A percentile compares a stretch with the other conserved stretches of the same genome.
These are phyloP conservation scores for Bettongia penicillata DNA, from an alignment of 2,113 vertebrate genomes.

Conservation along the genomic window DNA sequence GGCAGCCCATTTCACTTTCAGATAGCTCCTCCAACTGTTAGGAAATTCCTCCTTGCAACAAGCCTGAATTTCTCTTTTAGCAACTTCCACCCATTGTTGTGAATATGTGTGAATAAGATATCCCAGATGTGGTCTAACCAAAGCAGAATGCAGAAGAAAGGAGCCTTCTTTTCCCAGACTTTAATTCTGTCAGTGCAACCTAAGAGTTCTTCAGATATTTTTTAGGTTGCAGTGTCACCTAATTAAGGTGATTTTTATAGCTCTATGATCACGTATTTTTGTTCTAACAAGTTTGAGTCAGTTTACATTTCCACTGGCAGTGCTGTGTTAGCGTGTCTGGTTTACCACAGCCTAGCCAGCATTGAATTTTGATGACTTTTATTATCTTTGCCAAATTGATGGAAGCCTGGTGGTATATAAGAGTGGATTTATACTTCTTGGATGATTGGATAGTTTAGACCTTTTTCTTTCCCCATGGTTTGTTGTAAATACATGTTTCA, in stretches of 20 bases:
- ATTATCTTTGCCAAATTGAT: neutral
- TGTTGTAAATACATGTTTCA: neutral
- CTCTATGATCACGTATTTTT: neutral
- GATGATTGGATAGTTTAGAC: neutral
- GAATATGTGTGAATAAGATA: neutral
- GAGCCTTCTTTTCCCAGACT: neutral
- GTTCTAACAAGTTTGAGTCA: neutral
- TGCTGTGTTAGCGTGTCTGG: neutral
- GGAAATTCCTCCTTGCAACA: neutral
- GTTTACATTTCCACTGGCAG: neutral
- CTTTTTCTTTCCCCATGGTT: neutral
- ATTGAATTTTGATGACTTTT: neutral
- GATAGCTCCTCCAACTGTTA: neutral
- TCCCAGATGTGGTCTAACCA: neutral
- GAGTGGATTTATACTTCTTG: neutral
- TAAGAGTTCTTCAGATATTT: neutral
- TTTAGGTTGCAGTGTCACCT: neutral
- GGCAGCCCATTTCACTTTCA: neutral
- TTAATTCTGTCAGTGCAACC: neutral
- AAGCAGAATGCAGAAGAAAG: neutral
- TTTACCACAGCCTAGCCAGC: neutral
- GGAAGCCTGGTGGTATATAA: neutral
- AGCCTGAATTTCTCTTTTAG: neutral
- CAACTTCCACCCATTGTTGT: neutral
- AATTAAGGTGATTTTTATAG: neutral